Conservation (phyloP, 2,797 vertebrate species). For the Sphenopsis melanotis region DNA sequence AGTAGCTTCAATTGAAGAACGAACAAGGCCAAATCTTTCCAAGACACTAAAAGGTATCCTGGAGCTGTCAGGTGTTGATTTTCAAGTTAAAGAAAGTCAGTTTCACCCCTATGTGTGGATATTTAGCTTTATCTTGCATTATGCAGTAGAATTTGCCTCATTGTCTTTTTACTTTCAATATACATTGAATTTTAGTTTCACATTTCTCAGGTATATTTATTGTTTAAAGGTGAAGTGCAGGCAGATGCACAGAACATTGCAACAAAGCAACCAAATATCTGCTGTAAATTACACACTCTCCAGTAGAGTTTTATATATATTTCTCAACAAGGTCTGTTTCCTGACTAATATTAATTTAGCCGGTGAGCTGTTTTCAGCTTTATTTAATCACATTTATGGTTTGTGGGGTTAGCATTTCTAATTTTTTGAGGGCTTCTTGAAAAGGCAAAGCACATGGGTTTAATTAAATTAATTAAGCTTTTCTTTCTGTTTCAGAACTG, state of each 20-base stretch:
- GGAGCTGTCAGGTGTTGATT: not conserved
- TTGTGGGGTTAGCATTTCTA: not conserved
- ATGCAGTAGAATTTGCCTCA: not conserved
- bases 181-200: not conserved
- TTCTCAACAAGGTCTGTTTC: not conserved
- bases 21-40: slow-evolving; percentile 89
- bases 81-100: not conserved
- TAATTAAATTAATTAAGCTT: not conserved
- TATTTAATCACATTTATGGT: not conserved
- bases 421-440: not conserved
- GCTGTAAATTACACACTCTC: not conserved
- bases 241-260: not conserved
- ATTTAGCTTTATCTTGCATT: not conserved
- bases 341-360: not conserved
- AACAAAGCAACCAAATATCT: not conserved
- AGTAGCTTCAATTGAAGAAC: slow-evolving; percentile 90
- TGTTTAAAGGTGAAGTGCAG: not conserved
- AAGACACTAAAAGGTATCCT: slow-evolving; percentile 88
- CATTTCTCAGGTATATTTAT: not conserved
- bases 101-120: not conserved
- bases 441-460: not conserved
- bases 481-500: slow-evolving; percentile 77
- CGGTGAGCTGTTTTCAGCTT: not conserved
- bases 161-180: not conserved
- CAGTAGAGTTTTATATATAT: not conserved